Conservation (phyloP, 2,797 vertebrate genomes). For the Microctenopoma lineatum region DNA sequence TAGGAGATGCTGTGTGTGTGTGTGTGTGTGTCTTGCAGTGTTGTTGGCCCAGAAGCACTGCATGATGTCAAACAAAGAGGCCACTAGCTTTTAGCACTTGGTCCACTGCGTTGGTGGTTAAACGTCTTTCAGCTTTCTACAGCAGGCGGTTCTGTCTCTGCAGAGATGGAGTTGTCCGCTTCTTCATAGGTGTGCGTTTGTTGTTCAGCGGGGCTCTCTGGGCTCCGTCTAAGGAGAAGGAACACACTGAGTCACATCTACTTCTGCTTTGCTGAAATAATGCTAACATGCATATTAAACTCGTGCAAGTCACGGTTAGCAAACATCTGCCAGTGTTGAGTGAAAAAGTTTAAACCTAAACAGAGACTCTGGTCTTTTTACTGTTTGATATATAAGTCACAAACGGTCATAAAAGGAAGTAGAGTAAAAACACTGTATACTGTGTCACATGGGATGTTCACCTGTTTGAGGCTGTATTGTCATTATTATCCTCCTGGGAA, state of each 20-base stretch:
- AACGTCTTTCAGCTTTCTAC: conserved; percentile 79
- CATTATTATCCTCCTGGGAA: conserved; percentile 69
- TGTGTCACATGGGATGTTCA: conserved; percentile 42
- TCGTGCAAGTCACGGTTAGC: not conserved
- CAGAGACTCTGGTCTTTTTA: not conserved
- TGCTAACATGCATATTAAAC: not conserved
- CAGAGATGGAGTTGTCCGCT: conserved; percentile 66
- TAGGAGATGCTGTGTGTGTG: conserved; percentile 54
- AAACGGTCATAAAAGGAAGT: not conserved
- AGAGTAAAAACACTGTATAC: not conserved
- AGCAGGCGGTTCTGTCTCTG: conserved; percentile 71
- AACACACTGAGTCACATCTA: not conserved
- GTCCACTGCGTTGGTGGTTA: conserved; percentile 64
- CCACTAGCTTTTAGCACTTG: conserved; percentile 75
- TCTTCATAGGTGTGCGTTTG: conserved; percentile 69
- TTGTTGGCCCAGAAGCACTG: conserved; percentile 40
- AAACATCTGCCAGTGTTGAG: not conserved
- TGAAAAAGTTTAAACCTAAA: not conserved
- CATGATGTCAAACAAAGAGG: conserved; percentile 56
- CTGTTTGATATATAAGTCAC: not conserved
- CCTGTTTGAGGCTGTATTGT: conserved; percentile 75
- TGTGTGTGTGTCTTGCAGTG: conserved; percentile 41
- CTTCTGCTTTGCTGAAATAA: not conserved
- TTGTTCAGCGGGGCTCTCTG: conserved; percentile 74
- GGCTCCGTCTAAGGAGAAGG: conserved; percentile 61